These are phyloP conservation scores for Miltochrista miniata DNA, from an alignment of 2,888 invertebrate species.

Conservation along the genomic window DNA sequence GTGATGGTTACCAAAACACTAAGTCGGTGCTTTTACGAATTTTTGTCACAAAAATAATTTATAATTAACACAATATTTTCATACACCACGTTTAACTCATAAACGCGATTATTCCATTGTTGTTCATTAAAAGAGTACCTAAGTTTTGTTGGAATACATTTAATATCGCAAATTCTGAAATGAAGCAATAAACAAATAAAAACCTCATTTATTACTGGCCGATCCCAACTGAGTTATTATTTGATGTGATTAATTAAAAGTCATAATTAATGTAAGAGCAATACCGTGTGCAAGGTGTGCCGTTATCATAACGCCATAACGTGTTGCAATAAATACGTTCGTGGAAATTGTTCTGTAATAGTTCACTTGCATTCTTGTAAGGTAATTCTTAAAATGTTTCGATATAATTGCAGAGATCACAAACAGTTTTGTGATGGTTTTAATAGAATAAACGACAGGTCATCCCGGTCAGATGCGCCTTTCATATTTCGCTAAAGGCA, in stretches of 20 bases:
- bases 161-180: slow-evolving; percentile 28
- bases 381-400: no score
- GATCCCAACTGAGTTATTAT: slow-evolving; percentile 51
- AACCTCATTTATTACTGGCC: slow-evolving; percentile 51
- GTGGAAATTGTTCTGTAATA: slow-evolving; percentile 25
- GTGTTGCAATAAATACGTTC: slow-evolving; percentile 26
- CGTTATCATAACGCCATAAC: slow-evolving; percentile 24
- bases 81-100: slow-evolving; percentile 11
- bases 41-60: neutral
- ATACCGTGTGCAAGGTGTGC: slow-evolving; percentile 48
- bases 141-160: slow-evolving; percentile 21
- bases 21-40: no score
- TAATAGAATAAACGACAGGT: no score
- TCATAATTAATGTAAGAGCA: slow-evolving; percentile 66
- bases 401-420: no score
- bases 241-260: slow-evolving; percentile 68
- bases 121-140: slow-evolving; percentile 20
- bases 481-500: no score
- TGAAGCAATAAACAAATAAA: slow-evolving; percentile 52
- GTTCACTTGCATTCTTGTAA: slow-evolving; percentile 29
- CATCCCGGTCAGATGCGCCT: no score
- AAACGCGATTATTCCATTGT: slow-evolving; percentile 25
- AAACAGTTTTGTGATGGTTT: no score
- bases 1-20: no score
- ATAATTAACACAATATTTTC: neutral